These are phyloP conservation scores for Limonius californicus DNA, from an alignment of 1,140 invertebrate species.

Conservation along the genomic window DNA sequence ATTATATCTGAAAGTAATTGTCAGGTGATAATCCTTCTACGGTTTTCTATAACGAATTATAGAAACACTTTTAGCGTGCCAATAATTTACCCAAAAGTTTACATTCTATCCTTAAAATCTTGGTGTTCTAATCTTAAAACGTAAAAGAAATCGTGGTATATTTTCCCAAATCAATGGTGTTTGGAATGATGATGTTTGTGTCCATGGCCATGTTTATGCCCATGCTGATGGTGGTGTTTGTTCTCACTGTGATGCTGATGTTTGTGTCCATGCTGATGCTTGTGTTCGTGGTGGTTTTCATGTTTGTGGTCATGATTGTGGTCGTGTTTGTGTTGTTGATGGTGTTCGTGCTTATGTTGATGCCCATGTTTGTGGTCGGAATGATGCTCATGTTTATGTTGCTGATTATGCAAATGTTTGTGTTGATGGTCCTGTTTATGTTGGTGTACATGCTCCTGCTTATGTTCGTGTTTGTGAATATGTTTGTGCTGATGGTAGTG, in stretches of 20 bases:
- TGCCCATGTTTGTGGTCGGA: conserved; percentile 29
- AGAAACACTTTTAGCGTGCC: no score
- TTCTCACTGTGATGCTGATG: conserved; percentile 22
- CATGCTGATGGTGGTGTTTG: conserved; percentile 21
- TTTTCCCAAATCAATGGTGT: no score
- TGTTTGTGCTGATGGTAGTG: conserved; percentile 35
- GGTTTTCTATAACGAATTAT: no score
- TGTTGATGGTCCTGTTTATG: conserved; percentile 30
- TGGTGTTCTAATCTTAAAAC: no score
- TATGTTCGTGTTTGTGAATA: conserved; percentile 32
- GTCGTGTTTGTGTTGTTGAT: conserved; percentile 20
- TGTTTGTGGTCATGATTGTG: conserved; percentile 25
- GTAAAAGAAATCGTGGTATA: no score
- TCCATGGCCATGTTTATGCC: conserved; percentile 19
- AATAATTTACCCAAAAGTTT: no score
- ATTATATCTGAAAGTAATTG: no score
- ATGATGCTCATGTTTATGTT: conserved; percentile 26
- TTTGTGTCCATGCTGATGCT: conserved; percentile 24
- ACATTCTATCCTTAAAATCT: no score
- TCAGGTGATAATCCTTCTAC: no score
- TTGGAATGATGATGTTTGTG: conserved; percentile 26
- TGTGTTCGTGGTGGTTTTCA: conserved; percentile 26
- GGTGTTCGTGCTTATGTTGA: conserved; percentile 19
- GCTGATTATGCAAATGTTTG: conserved; percentile 27
- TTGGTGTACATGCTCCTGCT: conserved; percentile 31